A percentile compares a stretch with the other conserved stretches of the same genome.
Conservation (phyloP, 2,113 vertebrate genomes). For the Morone saxatilis region DNA sequence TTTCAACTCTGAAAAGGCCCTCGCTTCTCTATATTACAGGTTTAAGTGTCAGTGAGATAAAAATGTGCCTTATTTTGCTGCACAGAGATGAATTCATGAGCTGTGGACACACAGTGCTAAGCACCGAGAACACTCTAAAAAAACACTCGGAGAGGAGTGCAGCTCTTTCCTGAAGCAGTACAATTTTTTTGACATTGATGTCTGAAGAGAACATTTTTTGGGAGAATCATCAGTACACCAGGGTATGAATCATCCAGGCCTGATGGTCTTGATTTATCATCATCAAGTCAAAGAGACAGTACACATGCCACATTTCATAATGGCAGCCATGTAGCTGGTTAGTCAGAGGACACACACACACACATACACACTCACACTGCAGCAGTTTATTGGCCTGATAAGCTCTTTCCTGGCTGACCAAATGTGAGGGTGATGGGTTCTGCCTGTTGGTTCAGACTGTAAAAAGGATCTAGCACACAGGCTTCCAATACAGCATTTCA, state of each 20-base stretch:
- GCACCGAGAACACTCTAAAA: not conserved
- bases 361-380: not conserved
- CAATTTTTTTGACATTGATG: constrained; percentile 45
- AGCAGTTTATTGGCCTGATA: constrained; percentile 22
- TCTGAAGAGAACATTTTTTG: constrained; percentile 39
- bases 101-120: constrained; percentile 12
- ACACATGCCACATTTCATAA: constrained; percentile 37
- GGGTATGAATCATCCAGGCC: constrained; percentile 35
- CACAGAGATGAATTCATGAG: constrained; percentile 15
- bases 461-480: not conserved
- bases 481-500: not conserved
- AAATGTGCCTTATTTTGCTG: constrained; percentile 1
- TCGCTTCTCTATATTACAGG: not conserved
- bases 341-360: not conserved
- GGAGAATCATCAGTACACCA: constrained; percentile 18
- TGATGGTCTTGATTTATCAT: constrained; percentile 35
- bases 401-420: constrained; percentile 13
- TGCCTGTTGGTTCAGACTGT: not conserved
- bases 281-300: constrained; percentile 49
- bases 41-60: constrained; percentile 6
- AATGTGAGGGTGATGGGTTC: not conserved
- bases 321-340: constrained; percentile 1
- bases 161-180: not conserved
- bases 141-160: not conserved
- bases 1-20: constrained; percentile 51